These are phyloP conservation scores for Diarsia dahlii DNA, from an alignment of 2,888 invertebrate genomes.

Conservation along the genomic window DNA sequence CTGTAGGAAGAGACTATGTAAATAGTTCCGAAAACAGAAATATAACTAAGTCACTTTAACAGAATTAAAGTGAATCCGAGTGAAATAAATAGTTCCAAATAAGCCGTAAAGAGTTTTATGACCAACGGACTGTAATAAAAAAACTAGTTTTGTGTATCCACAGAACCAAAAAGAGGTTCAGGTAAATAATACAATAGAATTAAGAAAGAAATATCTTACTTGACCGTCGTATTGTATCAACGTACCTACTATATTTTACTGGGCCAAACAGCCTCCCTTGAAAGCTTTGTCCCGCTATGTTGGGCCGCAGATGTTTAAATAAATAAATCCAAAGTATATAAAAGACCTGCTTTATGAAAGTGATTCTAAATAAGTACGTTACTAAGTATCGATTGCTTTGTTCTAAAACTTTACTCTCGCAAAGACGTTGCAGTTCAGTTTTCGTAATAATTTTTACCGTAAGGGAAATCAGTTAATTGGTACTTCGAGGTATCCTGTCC, in stretches of 20 bases:
- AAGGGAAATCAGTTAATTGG: not conserved
- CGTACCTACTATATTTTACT: constrained; percentile 38
- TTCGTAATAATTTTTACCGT: not conserved
- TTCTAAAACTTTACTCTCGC: not conserved
- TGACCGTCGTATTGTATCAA: constrained; percentile 60
- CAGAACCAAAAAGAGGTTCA: constrained; percentile 43
- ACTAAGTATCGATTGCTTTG: constrained; percentile 3
- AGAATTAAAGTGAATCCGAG: constrained; percentile 11
- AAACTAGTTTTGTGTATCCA: constrained; percentile 33
- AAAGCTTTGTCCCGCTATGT: constrained; percentile 39
- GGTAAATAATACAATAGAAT: constrained; percentile 60
- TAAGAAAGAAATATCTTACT: constrained; percentile 53
- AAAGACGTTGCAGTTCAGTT: not conserved
- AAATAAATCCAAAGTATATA: constrained; percentile 22
- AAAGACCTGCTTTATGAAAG: constrained; percentile 10
- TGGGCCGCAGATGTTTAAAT: constrained; percentile 41
- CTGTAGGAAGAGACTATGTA: no score
- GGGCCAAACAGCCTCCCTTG: constrained; percentile 45
- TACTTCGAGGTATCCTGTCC: not conserved
- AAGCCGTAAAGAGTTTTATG: constrained; percentile 50
- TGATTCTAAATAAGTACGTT: not conserved
- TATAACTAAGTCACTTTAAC: not conserved
- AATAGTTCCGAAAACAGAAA: not conserved
- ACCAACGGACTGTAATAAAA: constrained; percentile 40
- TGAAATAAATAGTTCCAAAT: constrained; percentile 33